Evolutionary conservation across 1,140 invertebrate species (phyloP).

Genomic region (Drosophila miranda): DNA sequence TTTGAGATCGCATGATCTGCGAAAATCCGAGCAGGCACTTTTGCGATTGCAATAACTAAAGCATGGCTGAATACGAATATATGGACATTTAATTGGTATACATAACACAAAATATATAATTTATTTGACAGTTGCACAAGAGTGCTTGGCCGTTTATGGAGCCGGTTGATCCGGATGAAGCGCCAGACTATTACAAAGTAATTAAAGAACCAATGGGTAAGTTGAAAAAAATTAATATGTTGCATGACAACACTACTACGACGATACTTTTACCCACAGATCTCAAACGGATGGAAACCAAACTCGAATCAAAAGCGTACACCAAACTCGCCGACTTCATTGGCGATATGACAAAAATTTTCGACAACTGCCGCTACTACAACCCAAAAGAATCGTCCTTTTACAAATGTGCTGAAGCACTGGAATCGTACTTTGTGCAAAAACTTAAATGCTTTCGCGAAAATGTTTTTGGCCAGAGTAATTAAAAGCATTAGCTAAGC

Average conservation of each 20-base stretch:
- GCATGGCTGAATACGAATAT: neutral
- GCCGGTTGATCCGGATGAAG: slow-evolving; percentile 96
- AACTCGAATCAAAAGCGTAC: slow-evolving; percentile 93
- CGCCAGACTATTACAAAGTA: slow-evolving; percentile 98
- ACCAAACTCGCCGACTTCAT: slow-evolving; percentile 96
- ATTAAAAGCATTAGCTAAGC: slow-evolving; percentile 29
- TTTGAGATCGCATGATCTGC: too few relatives aligned
- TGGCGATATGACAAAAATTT: slow-evolving; percentile 98
- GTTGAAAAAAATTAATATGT: neutral
- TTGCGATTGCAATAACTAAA: too few relatives aligned
- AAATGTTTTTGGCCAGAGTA: slow-evolving; percentile 83
- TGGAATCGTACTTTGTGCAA: slow-evolving; percentile 97
- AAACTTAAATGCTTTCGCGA: slow-evolving; percentile 93
- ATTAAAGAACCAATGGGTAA: slow-evolving; percentile 99
- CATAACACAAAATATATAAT: neutral
- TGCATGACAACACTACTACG: too few relatives aligned
- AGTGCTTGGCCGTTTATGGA: slow-evolving; percentile 99
- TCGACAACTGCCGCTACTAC: slow-evolving; percentile 99
- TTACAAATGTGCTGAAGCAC: slow-evolving; percentile 95
- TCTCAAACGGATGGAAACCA: slow-evolving; percentile 95
- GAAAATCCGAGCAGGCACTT: too few relatives aligned
- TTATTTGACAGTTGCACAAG: slow-evolving; percentile 88
- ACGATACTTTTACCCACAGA: slow-evolving; percentile 85
- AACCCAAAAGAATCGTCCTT: slow-evolving; percentile 97
- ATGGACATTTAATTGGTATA: neutral